Evolutionary conservation across 1,140 invertebrate species (phyloP), one percentile per base, ranked within the genome.

Genomic region (Potamilus streckersoni): DNA sequence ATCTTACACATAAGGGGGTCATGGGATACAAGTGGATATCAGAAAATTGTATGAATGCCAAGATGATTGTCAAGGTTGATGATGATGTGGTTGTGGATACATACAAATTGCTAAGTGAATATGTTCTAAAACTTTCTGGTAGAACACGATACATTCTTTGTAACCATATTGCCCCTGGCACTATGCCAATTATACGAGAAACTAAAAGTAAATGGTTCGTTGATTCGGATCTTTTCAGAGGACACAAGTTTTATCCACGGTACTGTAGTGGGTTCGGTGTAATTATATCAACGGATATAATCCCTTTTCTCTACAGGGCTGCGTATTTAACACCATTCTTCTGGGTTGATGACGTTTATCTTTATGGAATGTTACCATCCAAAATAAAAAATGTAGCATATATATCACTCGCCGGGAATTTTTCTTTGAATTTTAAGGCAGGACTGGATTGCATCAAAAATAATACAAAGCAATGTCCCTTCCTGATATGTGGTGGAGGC

Each of bases 11-110:
- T 55, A 89, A 89, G 71, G 95, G 97, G 83, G 93, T 94, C 4
- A 95, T 95, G 93, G 93, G 92, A 6, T 92, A 96, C 55, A 95
- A 95, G 38, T 49, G 38, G 38, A 49, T 49, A 67, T 91, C 92
- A 14, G 93, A 94, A 87, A 92, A 93, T 88, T 93, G 90, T 85
- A 83, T 81, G 80, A 91, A 91, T 82, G 94, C 93, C 15, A 78
- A 72, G 78, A 89, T 87, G 73, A 71, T 92, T 38, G 71, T 91
- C 16, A 92, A 92, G 81, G 85, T 88, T 12, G 91, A 92, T 55
- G 75, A 77, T 20, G 75, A 77, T 73, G 63, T 67, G 27, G 67
- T 70, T 56, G 70, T 77, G 49, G 61, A 77, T 57, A 67, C 69
- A 20, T 77, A 69, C 31, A 73, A 68, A 31, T 62, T 77, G 6